A percentile compares a stretch with the other conserved stretches of the same genome.
phyloP scores from a whole-genome alignment of 2,888 invertebrate species.

The Mayetiola destructor region DNA sequence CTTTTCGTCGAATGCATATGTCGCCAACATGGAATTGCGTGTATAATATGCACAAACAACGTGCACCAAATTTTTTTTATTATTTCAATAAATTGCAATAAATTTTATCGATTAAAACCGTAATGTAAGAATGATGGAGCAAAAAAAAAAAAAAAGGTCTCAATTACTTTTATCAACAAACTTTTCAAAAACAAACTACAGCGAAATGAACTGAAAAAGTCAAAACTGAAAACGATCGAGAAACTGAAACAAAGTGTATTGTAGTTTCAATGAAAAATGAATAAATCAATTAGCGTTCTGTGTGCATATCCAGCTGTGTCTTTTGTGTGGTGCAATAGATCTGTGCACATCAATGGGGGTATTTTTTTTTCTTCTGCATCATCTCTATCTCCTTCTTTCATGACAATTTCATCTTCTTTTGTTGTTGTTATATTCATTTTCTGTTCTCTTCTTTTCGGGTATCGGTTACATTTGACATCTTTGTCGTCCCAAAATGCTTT shows the following conservation, averaged over 20 bases:
- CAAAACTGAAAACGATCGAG: neutral
- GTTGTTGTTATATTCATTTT: conserved; percentile 3
- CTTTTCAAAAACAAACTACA: too few species aligned
- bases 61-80: too few species aligned
- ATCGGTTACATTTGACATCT: conserved; percentile 9
- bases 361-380: neutral
- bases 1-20: too few species aligned
- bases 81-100: too few species aligned
- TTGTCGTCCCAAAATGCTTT: neutral
- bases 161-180: too few species aligned
- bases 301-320: conserved; percentile 11
- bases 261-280: conserved; percentile 5
- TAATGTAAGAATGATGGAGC: too few species aligned
- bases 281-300: conserved; percentile 13
- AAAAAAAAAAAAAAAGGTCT: too few species aligned
- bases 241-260: neutral
- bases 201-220: too few species aligned
- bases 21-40: too few species aligned
- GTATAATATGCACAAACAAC: too few species aligned
- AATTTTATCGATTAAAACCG: too few species aligned
- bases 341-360: conserved; percentile 12
- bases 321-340: conserved; percentile 12
- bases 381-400: neutral
- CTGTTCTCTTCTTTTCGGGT: conserved; percentile 5
- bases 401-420: neutral